phyloP scores from a whole-genome alignment of 2,113 vertebrate species.

The Kryptolebias marmoratus region DNA sequence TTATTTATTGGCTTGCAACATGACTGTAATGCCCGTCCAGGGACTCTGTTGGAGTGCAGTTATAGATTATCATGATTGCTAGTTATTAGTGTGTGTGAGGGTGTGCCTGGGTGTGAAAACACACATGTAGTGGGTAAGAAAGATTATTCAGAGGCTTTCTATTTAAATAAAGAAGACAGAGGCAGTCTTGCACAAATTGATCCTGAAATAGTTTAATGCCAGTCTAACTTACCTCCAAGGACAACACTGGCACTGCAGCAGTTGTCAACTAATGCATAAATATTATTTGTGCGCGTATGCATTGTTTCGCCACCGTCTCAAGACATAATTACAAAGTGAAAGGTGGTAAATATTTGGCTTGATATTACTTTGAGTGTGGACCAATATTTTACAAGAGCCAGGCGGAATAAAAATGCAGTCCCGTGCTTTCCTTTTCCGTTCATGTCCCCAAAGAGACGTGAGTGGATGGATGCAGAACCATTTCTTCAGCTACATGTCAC shows the following conservation, averaged over 20 bases:
- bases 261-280: conserved; percentile 36
- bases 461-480: conserved; percentile 36
- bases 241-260: conserved; percentile 32
- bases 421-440: conserved; percentile 23
- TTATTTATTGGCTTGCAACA: conserved; percentile 82
- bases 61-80: conserved; percentile 84
- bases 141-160: conserved; percentile 60
- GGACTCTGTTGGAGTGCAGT: conserved; percentile 82
- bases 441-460: conserved; percentile 35
- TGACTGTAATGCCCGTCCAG: conserved; percentile 79
- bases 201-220: conserved; percentile 66
- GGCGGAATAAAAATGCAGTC: conserved; percentile 35
- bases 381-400: conserved; percentile 45
- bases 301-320: conserved; percentile 20
- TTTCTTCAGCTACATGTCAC: conserved; percentile 73
- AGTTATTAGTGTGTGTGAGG: conserved; percentile 75
- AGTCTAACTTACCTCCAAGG: conserved; percentile 63
- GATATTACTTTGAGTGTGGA: conserved; percentile 39
- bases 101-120: conserved; percentile 36
- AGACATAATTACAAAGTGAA: conserved; percentile 45
- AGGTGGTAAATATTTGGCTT: conserved; percentile 57
- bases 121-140: conserved; percentile 25
- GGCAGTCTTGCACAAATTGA: conserved; percentile 69
- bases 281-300: conserved; percentile 29
- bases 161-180: conserved; percentile 71